Conservation (phyloP, 2,888 invertebrate genomes). For the Acanthoscelides obtectus region DNA sequence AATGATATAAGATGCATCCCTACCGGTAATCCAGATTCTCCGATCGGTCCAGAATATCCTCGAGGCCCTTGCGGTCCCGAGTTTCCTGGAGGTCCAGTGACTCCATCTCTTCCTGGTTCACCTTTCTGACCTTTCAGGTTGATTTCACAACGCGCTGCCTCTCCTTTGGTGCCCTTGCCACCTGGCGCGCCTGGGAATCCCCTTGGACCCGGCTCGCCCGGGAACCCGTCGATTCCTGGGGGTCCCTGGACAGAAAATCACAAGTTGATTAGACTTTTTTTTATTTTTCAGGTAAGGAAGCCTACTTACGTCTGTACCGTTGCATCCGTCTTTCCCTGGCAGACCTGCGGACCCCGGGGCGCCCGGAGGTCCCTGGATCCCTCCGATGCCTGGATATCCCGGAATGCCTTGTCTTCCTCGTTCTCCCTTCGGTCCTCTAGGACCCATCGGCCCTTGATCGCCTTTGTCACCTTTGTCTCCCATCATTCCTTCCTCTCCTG, state of each 20-base stretch:
- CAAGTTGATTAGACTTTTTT: too few species aligned
- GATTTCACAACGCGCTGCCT: conserved; percentile 67
- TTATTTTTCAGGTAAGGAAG: too few species aligned
- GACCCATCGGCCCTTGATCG: conserved; percentile 76
- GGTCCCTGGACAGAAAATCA: too few species aligned
- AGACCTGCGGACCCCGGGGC: conserved; percentile 68
- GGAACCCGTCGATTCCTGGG: conserved; percentile 64
- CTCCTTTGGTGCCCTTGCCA: conserved; percentile 73
- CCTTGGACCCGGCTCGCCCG: conserved; percentile 71
- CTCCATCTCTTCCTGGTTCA: conserved; percentile 74
- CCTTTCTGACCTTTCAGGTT: conserved; percentile 80
- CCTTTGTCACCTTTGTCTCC: conserved; percentile 89
- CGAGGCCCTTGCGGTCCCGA: conserved; percentile 60
- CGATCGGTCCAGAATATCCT: conserved; percentile 58
- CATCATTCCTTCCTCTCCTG: conserved; percentile 78
- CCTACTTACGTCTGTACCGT: conserved; percentile 81
- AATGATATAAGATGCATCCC: too few species aligned
- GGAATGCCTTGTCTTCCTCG: conserved; percentile 82
- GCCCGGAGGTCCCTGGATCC: conserved; percentile 68
- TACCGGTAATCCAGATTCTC: conserved; percentile 59
- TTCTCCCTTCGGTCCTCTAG: conserved; percentile 79
- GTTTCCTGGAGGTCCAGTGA: conserved; percentile 59
- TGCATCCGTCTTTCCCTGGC: conserved; percentile 90
- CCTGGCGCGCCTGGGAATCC: conserved; percentile 67
- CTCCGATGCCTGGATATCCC: conserved; percentile 76